Conservation (phyloP, 2,888 invertebrate species). For the Apotomis turbidana region DNA sequence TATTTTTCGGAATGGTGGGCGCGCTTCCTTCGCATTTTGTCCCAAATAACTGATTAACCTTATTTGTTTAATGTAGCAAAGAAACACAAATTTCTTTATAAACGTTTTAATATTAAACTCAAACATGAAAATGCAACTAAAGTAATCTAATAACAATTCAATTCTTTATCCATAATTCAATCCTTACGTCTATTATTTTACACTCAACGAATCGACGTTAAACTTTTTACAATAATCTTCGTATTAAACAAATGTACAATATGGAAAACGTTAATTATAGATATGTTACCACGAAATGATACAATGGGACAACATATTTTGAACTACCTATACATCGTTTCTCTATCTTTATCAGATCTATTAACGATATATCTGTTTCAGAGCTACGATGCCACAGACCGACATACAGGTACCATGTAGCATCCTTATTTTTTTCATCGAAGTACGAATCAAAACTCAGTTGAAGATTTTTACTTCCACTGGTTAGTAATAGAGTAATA, state of each 20-base stretch:
- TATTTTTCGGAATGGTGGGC: too few species aligned
- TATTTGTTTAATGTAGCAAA: neutral
- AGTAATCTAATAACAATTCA: constrained; percentile 40
- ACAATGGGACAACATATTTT: neutral
- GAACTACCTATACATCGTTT: too few species aligned
- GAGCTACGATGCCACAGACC: too few species aligned
- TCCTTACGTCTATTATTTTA: constrained; percentile 31
- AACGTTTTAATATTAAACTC: constrained; percentile 42
- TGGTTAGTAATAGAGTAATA: neutral
- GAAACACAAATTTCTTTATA: constrained; percentile 24
- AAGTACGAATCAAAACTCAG: too few species aligned
- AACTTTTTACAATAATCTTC: constrained; percentile 36
- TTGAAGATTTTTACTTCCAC: too few species aligned
- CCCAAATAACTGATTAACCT: too few species aligned
- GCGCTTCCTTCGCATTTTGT: too few species aligned
- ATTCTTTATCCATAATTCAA: constrained; percentile 36
- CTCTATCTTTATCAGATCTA: too few species aligned
- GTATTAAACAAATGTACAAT: constrained; percentile 22
- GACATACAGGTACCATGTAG: too few species aligned
- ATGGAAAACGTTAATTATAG: constrained; percentile 14
- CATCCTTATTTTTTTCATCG: too few species aligned
- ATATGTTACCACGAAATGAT: neutral
- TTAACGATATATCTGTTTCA: too few species aligned
- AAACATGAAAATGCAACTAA: constrained; percentile 42
- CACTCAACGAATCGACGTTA: constrained; percentile 26